A percentile compares a stretch with the other conserved stretches of the same genome.
phyloP scores from a whole-genome alignment of 2,113 vertebrate species.

The Recurvirostra avosetta region DNA sequence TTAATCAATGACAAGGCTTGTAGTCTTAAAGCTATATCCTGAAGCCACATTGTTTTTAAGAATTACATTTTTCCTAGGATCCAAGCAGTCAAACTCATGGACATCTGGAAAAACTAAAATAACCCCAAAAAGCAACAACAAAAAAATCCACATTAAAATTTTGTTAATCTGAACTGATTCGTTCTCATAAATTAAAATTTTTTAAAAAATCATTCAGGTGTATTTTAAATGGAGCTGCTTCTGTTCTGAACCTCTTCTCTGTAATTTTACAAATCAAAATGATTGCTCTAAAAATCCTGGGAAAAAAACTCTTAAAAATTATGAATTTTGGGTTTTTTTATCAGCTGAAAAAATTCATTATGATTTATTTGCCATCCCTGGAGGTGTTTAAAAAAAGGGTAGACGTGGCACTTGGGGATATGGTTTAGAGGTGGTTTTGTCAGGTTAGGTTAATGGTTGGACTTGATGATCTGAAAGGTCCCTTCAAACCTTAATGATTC shows the following conservation, averaged over 20 bases:
- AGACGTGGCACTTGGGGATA: no score
- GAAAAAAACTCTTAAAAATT: neutral
- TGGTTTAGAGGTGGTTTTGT: no score
- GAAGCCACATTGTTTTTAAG: neutral
- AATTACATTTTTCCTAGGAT: neutral
- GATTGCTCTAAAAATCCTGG: neutral
- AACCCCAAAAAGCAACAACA: neutral
- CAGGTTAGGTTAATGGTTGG: no score
- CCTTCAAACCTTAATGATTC: no score
- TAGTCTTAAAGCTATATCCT: slow-evolving; percentile 7
- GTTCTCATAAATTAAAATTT: neutral
- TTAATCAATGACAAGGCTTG: slow-evolving; percentile 57
- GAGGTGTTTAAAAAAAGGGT: no score
- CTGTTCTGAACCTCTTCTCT: neutral
- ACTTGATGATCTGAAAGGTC: no score
- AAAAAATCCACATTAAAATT: neutral
- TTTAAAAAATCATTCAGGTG: neutral
- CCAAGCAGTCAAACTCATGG: neutral
- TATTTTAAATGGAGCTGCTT: neutral
- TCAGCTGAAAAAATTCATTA: neutral
- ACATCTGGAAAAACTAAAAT: neutral
- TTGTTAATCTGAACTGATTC: neutral
- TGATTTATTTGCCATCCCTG: neutral
- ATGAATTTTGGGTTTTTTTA: neutral
- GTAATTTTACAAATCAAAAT: neutral